Evolutionary conservation across 1,140 invertebrate species (phyloP).

Genomic region (Drosophila truncata): DNA sequence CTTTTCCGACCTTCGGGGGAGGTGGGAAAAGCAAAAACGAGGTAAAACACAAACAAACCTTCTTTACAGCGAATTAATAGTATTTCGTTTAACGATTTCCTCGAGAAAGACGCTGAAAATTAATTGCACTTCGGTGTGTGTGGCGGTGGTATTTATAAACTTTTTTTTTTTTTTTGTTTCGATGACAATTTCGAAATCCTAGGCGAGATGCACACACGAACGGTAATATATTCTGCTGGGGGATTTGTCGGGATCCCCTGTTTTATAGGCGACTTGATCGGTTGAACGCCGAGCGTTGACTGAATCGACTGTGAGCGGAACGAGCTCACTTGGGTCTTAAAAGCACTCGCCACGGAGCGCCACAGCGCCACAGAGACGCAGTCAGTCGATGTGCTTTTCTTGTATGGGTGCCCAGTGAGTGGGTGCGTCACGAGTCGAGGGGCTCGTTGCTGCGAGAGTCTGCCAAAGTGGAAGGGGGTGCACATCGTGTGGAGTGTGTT

Average conservation of each 20-base stretch:
- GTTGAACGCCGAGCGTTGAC: constrained; percentile 67
- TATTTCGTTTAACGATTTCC: constrained; percentile 20
- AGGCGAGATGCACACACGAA: constrained; percentile 37
- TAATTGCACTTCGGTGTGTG: constrained; percentile 35
- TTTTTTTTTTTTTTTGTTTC: constrained; percentile 1
- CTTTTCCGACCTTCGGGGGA: constrained; percentile 34
- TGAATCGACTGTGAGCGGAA: constrained; percentile 63
- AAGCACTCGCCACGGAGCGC: constrained; percentile 29
- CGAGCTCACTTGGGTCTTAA: constrained; percentile 67
- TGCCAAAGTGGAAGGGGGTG: constrained; percentile 22
- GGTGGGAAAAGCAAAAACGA: constrained; percentile 1
- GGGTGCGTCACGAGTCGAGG: constrained; percentile 53
- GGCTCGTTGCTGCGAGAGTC: constrained; percentile 36
- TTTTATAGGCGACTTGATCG: constrained; percentile 68
- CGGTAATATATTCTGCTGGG: neutral
- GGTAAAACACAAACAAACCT: constrained; percentile 42
- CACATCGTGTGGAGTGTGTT: constrained; percentile 36
- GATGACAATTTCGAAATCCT: constrained; percentile 34
- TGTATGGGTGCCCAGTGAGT: constrained; percentile 15
- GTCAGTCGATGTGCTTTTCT: constrained; percentile 5
- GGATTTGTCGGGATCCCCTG: constrained; percentile 6
- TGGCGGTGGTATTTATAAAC: constrained; percentile 36
- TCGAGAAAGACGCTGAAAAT: constrained; percentile 6
- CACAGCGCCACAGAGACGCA: constrained; percentile 9
- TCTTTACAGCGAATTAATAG: constrained; percentile 34